Evolutionary conservation across 2,797 vertebrate genomes (phyloP), one percentile per base, ranked within the genome.

Genomic region (Gallinago nigripennis): DNA sequence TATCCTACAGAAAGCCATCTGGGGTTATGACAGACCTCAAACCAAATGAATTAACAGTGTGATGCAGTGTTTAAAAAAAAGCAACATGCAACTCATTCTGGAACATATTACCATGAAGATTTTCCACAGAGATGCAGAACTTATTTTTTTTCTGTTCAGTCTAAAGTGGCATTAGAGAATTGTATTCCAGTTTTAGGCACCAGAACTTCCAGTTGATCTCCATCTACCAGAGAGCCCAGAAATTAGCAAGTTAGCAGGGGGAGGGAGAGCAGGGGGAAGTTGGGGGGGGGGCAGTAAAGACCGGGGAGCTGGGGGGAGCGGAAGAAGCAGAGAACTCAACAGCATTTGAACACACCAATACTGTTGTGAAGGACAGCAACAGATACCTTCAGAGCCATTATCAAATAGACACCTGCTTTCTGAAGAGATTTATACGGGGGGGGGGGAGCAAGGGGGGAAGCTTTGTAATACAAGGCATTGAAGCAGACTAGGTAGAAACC

Each of bases 41-140:
- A 79, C 86, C 80, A 90, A 93, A 95, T 94, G 93, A 97, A 95
- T 95, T 92, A 95, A 97, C 95, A 95, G 88, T 82, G 54, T 11
- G 2, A 92, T 61, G 54, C 95, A 97, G 77, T 94, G 94, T 95
- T 95, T 51, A 17, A 82, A 69, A 71, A 76, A 25, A 48, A 43
- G 63, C 75, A 95, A 69, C 83, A 84, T 35, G 41, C 66, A 90
- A 43, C 69, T 92, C 31, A 19, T 78, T 92, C 88, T 90, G 90
- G 90, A 96, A 94, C 90, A 88, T 72, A 92, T 93, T 92, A 93
- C 77, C 56, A 86, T 27, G n/a, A 84, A 58, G 17, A 16, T 88
- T 93, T 96, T 82, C 77, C 88, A 94, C 65, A 58, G 54, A 91
- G 87, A 90, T 54, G 35, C 58, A 70, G 31, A 56, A 90, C 70